Evolutionary conservation across 1,140 invertebrate genomes (phyloP).

Genomic region (Zophobas morio): DNA sequence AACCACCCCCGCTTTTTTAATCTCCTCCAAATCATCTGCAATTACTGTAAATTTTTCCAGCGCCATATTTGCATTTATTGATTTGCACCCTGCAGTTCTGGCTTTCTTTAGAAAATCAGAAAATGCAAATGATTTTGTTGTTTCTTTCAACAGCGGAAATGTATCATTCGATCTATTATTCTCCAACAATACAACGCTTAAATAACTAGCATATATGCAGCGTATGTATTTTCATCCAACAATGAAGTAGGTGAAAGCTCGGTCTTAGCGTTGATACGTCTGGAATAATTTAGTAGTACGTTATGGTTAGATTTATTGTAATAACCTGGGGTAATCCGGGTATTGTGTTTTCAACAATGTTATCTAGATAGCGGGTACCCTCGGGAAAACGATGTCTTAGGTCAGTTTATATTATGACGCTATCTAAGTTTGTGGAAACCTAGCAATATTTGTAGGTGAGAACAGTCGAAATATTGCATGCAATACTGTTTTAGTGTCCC

Average conservation of each 20-base stretch:
- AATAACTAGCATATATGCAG: conserved; percentile 5
- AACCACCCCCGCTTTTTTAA: not conserved
- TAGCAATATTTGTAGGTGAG: too few species aligned
- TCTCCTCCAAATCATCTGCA: not conserved
- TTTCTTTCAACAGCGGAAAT: not conserved
- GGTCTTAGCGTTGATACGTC: conserved; percentile 12
- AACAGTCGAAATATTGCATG: too few species aligned
- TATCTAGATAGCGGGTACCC: conserved; percentile 5
- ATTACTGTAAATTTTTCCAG: too few species aligned
- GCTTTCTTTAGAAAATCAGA: too few species aligned
- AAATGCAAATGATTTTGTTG: too few species aligned
- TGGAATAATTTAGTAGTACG: conserved; percentile 26
- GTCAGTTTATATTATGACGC: not conserved
- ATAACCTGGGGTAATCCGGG: conserved; percentile 37
- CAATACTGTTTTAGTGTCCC: too few species aligned
- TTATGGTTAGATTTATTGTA: conserved; percentile 33
- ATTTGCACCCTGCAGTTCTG: too few species aligned
- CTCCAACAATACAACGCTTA: conserved; percentile 19
- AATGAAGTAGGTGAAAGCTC: conserved; percentile 2
- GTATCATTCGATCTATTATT: conserved; percentile 14
- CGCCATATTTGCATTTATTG: too few species aligned
- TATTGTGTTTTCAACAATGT: conserved; percentile 38
- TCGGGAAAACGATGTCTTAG: conserved; percentile 12
- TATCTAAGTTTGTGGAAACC: too few species aligned
- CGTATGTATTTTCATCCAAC: not conserved